Evolutionary conservation across 2,113 vertebrate genomes (phyloP).

Genomic region (Dicaeum eximium): DNA sequence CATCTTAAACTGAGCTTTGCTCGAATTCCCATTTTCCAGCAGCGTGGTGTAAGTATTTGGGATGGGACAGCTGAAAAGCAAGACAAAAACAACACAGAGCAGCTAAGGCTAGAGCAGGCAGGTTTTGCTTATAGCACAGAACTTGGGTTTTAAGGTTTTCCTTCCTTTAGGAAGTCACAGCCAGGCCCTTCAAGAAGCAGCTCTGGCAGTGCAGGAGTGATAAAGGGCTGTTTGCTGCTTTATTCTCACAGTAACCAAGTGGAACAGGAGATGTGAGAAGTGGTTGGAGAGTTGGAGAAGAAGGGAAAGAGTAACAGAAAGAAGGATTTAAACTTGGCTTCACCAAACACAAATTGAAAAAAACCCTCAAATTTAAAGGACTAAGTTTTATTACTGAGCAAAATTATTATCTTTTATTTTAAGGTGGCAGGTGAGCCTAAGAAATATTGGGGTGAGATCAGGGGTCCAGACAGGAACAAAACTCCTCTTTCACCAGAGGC

Average conservation of each 20-base stretch:
- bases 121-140: not conserved
- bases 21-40: conserved; percentile 82
- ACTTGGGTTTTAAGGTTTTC: not conserved
- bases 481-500: not conserved
- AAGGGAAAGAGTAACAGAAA: not conserved
- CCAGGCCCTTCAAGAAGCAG: not conserved
- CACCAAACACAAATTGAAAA: not conserved
- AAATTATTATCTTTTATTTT: not conserved
- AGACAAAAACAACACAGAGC: not conserved
- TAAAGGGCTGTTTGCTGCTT: not conserved
- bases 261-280: not conserved
- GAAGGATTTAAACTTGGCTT: not conserved
- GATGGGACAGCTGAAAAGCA: conserved; percentile 78
- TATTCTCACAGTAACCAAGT: not conserved
- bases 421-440: not conserved
- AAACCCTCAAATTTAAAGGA: not conserved
- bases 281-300: not conserved
- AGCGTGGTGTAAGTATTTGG: conserved; percentile 73
- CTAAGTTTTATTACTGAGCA: not conserved
- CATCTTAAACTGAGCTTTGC: conserved; percentile 80
- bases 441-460: not conserved
- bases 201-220: not conserved
- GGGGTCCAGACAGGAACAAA: not conserved
- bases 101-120: not conserved
- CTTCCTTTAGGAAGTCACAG: not conserved